A percentile compares a stretch with the other conserved stretches of the same genome.
Conservation (phyloP, 2,113 vertebrate species). For the Actenoides hombroni region DNA sequence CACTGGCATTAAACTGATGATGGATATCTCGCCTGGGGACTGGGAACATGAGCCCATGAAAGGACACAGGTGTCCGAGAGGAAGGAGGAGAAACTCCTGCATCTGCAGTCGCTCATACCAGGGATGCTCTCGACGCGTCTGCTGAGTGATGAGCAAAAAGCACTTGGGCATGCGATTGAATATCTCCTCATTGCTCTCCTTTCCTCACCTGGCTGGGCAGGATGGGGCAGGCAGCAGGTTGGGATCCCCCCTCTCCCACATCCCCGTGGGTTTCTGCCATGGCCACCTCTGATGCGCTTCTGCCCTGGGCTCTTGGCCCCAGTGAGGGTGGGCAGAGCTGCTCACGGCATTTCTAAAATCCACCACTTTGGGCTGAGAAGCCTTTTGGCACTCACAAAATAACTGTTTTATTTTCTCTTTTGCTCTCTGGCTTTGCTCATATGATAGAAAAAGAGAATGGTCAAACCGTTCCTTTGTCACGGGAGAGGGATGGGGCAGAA, state of each 20-base stretch:
- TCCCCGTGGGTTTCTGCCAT: neutral
- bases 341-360: neutral
- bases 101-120: fast-evolving
- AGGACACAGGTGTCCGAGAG: neutral
- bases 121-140: fast-evolving
- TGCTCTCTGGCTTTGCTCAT: neutral
- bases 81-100: neutral
- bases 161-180: fast-evolving
- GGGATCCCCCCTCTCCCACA: fast-evolving
- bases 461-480: neutral
- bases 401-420: neutral
- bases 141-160: neutral
- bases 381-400: neutral
- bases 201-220: neutral
- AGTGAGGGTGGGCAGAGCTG: neutral
- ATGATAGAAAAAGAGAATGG: constrained; percentile 12
- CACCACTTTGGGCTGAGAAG: neutral
- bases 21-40: neutral
- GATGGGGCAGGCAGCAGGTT: neutral
- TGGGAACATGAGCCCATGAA: neutral
- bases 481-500: neutral
- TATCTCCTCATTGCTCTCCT: neutral
- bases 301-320: neutral
- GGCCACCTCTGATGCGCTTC: fast-evolving
- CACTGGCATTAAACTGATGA: neutral